Evolutionary conservation across 2,797 vertebrate genomes (phyloP), one percentile per base, ranked within the genome.

Genomic region (Parambassis ranga): DNA sequence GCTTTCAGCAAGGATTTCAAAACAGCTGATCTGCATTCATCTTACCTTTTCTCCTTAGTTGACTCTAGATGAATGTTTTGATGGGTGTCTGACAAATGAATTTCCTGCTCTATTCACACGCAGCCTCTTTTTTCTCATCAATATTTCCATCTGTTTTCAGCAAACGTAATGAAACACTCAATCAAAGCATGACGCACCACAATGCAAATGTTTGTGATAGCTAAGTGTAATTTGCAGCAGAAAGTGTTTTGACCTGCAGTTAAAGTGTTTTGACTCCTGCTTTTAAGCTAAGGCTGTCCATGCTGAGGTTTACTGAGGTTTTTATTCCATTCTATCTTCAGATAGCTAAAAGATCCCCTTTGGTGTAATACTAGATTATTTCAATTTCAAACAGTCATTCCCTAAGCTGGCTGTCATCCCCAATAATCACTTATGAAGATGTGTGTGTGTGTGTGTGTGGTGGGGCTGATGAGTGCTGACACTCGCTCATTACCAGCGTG

Each of bases 61-160:
- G 28, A 15, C 65, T 74, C 64, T 23, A 60, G 33, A 47, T 57
- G 38, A 48, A 20, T 1, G 23, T n/a, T 59, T 74, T 76, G 46
- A 79, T 38, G 37, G 50, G 27, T 19, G 81, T 66, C 53, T 69
- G 64, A 85, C 73, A 81, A 81, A 59, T 23, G 27, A 55, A 85
- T 75, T 70, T 79, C 59, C 62, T 35, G 67, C 70, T 60, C 28
- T 42, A 71, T 58, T 77, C 65, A 38, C 43, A 60, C 10, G 3
- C 36, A 30, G 26, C 36, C 23, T 63, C 35, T 15, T 33, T 56
- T 44, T 52, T 39, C 28, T 16, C 30, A 65, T 78, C 68, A 56
- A 50, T 42, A 63, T 53, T 65, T 71, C 72, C 68, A 71, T 83
- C 72, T 81, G 70, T 81, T 79, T 69, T 57, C 63, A 61, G 61